These are phyloP conservation scores for Dolichoris vasculosae DNA, from an alignment of 1,140 invertebrate species.

Conservation along the genomic window DNA sequence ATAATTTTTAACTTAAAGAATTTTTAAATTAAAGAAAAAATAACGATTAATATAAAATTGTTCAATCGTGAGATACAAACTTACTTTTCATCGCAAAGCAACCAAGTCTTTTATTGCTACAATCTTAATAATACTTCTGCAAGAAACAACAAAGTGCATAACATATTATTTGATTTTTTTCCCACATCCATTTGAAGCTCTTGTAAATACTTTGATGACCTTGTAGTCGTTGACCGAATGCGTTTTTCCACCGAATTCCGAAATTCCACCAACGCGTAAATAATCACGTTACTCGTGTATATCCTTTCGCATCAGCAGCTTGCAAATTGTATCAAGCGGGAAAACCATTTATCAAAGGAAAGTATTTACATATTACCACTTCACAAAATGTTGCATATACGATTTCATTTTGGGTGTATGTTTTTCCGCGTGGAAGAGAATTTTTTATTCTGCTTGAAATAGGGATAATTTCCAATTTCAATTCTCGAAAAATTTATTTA, in stretches of 20 bases:
- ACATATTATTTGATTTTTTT: neutral
- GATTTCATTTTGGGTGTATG: neutral
- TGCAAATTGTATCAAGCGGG: neutral
- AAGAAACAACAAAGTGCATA: neutral
- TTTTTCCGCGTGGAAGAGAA: neutral
- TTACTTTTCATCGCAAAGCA: neutral
- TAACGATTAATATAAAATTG: neutral
- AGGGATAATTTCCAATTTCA: too few species aligned
- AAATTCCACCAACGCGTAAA: too few species aligned
- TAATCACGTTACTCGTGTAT: too few species aligned
- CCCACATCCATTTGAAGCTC: neutral
- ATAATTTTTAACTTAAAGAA: too few species aligned
- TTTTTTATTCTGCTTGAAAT: neutral
- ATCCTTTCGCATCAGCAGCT: neutral
- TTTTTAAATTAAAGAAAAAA: too few species aligned
- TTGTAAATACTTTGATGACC: neutral
- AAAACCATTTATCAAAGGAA: neutral
- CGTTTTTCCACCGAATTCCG: conserved; percentile 15
- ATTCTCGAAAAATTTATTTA: too few species aligned
- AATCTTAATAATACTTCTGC: neutral
- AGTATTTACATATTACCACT: neutral
- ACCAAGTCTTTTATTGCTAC: neutral
- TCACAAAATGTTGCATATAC: neutral
- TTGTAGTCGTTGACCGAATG: neutral
- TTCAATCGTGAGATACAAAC: neutral